A percentile compares a stretch with the other conserved stretches of the same genome.
phyloP scores from a whole-genome alignment of 2,888 invertebrate species.

The Diploptera punctata region DNA sequence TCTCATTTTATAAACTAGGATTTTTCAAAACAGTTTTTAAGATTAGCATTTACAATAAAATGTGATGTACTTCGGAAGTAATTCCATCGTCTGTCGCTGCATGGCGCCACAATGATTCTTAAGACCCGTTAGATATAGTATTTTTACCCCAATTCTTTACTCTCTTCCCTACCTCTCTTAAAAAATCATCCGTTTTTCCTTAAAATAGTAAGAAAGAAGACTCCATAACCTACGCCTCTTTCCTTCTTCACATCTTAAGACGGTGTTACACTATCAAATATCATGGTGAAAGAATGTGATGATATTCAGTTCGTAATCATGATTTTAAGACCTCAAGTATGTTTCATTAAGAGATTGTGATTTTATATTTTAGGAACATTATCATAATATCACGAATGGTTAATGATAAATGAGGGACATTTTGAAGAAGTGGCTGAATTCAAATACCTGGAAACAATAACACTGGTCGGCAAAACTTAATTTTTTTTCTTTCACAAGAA shows the following conservation, averaged over 20 bases:
- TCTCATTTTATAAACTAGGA: neutral
- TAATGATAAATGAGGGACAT: too few species aligned
- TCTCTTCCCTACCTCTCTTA: neutral
- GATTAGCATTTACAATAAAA: neutral
- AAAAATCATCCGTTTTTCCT: neutral
- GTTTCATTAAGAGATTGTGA: too few species aligned
- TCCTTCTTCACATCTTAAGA: neutral
- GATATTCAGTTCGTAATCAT: too few species aligned
- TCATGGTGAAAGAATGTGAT: too few species aligned
- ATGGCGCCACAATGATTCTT: conserved; percentile 1
- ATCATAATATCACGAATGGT: too few species aligned
- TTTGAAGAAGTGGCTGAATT: too few species aligned
- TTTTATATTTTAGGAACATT: too few species aligned
- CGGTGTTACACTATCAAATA: too few species aligned
- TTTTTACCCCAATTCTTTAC: neutral
- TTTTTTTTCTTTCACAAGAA: too few species aligned
- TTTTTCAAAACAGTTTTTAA: neutral
- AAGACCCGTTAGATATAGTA: neutral
- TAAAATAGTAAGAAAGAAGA: conserved; percentile 2
- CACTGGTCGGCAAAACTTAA: too few species aligned
- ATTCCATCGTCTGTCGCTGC: neutral
- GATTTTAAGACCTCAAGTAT: too few species aligned
- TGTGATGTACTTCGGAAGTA: neutral
- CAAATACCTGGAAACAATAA: too few species aligned
- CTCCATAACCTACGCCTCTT: neutral